Percentiles rank a stretch among this genome's conserved stretches.
phyloP scores from a whole-genome alignment of 1,140 invertebrate species.

The Drosophila lacertosa region DNA sequence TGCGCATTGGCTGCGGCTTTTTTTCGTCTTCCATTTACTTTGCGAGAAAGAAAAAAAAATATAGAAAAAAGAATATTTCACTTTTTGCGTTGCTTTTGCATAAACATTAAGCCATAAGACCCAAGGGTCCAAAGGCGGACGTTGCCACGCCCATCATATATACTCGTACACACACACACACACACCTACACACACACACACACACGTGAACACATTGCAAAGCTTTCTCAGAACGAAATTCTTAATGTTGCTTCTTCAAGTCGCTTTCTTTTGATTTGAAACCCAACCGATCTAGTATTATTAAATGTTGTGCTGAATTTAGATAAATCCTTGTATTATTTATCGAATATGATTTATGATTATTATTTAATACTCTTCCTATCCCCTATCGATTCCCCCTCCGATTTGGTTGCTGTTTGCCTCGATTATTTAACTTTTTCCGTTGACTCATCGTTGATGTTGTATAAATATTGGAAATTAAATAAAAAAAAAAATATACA shows the following conservation, averaged over 20 bases:
- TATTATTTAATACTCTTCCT: slow-evolving; percentile 51
- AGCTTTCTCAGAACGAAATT: slow-evolving; percentile 68
- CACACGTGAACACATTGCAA: slow-evolving; percentile 40
- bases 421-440: slow-evolving; percentile 62
- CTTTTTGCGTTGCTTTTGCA: slow-evolving; percentile 74
- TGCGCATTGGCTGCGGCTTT: slow-evolving; percentile 53
- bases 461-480: slow-evolving; percentile 79
- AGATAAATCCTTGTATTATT: slow-evolving; percentile 31
- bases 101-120: slow-evolving; percentile 17
- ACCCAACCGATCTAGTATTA: slow-evolving; percentile 44
- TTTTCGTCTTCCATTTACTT: slow-evolving; percentile 79
- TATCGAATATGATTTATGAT: slow-evolving; percentile 27
- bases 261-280: slow-evolving; percentile 54
- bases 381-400: slow-evolving; percentile 41
- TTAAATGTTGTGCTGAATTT: slow-evolving; percentile 77
- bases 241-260: slow-evolving; percentile 66
- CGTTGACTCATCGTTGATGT: slow-evolving; percentile 70
- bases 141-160: slow-evolving; percentile 26
- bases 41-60: slow-evolving; percentile 38
- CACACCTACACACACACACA: slow-evolving; percentile 18
- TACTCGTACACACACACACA: slow-evolving; percentile 25
- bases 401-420: slow-evolving; percentile 57
- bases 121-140: slow-evolving; percentile 9
- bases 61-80: slow-evolving; percentile 29
- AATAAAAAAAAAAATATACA: slow-evolving; percentile 44